phyloP scores from a whole-genome alignment of 2,113 vertebrate genomes.

The Actinemys pallida region DNA sequence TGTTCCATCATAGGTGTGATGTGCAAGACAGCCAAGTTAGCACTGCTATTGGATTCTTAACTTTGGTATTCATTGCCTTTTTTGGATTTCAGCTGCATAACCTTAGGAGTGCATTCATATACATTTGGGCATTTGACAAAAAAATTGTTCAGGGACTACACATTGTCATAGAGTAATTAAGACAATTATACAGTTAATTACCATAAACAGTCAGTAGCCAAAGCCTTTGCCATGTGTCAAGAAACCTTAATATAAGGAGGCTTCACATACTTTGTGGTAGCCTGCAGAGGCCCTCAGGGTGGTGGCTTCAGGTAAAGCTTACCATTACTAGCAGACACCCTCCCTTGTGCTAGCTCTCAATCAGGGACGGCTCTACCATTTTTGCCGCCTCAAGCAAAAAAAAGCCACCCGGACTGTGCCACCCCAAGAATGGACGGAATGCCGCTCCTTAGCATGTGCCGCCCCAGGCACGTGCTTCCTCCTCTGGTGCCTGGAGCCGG shows the following conservation, averaged over 20 bases:
- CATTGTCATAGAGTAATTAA: slow-evolving; percentile 32
- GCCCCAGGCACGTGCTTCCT: no score
- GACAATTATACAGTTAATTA: slow-evolving; percentile 36
- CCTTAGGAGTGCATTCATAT: neutral
- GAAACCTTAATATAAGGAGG: neutral
- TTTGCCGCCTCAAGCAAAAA: no score
- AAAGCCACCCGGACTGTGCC: no score
- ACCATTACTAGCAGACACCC: neutral
- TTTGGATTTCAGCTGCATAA: neutral
- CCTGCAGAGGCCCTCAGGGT: neutral
- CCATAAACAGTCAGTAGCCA: neutral
- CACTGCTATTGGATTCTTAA: neutral
- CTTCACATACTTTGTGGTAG: accelerated
- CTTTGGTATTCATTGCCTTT: neutral
- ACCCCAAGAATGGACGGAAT: no score
- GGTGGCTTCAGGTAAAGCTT: neutral
- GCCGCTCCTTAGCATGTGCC: no score
- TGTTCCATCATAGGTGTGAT: neutral
- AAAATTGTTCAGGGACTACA: slow-evolving; percentile 53
- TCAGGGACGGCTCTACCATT: no score
- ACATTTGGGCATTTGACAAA: slow-evolving; percentile 49
- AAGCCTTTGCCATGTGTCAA: neutral
- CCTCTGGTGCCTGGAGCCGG: no score
- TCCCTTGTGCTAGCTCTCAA: neutral
- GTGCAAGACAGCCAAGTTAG: neutral